A percentile compares a stretch with the other conserved stretches of the same genome.
phyloP scores from a whole-genome alignment of 2,113 vertebrate species.

The Pteronura brasiliensis region DNA sequence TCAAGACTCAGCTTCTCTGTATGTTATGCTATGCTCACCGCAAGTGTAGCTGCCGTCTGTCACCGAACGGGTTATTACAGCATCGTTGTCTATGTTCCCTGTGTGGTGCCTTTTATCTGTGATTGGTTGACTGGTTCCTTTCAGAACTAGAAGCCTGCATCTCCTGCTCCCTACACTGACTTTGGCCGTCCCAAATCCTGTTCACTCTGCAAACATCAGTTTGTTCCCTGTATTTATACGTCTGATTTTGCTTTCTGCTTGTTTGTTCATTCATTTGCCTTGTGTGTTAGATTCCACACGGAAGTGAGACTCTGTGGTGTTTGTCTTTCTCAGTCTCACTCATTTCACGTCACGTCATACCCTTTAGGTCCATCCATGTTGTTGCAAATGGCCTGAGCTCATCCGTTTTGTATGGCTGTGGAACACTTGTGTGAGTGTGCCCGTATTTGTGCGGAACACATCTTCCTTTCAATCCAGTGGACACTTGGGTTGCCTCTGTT shows the following conservation, averaged over 20 bases:
- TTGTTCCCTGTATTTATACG: background rate
- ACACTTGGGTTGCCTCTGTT: background rate
- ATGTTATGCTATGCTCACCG: background rate
- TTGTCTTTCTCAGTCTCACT: background rate
- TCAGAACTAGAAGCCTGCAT: background rate
- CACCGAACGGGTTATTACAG: background rate
- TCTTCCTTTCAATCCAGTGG: background rate
- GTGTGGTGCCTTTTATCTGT: too few species aligned
- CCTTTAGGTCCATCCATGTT: background rate
- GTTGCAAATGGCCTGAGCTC: background rate
- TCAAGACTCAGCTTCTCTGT: background rate
- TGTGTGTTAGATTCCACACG: background rate
- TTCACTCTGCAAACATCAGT: background rate
- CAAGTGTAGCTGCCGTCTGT: background rate
- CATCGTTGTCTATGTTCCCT: too few species aligned
- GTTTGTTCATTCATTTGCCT: background rate
- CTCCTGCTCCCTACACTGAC: background rate
- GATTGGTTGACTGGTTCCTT: background rate
- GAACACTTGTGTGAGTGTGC: background rate
- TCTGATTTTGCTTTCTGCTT: background rate
- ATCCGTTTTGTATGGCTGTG: background rate
- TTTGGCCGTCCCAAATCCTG: background rate
- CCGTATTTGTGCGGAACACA: background rate
- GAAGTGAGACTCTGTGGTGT: background rate
- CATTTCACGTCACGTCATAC: background rate